phyloP scores from a whole-genome alignment of 1,140 invertebrate species.

The Polypedilum vanderplanki region DNA sequence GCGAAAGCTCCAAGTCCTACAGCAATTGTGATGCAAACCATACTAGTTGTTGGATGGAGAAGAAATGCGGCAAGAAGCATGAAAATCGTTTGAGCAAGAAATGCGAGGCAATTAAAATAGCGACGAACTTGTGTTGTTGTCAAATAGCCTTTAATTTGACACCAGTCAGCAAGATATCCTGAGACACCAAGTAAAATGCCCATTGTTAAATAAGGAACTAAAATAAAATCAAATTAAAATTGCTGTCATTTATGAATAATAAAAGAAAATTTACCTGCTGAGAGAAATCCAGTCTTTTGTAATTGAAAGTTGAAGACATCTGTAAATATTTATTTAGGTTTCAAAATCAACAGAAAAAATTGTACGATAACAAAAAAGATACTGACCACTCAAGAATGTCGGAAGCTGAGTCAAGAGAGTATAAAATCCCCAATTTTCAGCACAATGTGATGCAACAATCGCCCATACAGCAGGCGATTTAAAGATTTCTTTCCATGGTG shows the following conservation, averaged over 20 bases:
- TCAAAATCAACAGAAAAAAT: too few species aligned
- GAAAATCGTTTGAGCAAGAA: slow-evolving; percentile 72
- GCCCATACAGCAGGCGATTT: slow-evolving; percentile 83
- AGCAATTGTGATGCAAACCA: slow-evolving; percentile 72
- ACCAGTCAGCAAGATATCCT: slow-evolving; percentile 73
- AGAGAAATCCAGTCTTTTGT: slow-evolving; percentile 68
- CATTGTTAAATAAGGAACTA: slow-evolving; percentile 78
- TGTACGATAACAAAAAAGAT: slow-evolving; percentile 29
- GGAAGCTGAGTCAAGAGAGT: slow-evolving; percentile 84
- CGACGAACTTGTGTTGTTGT: slow-evolving; percentile 68
- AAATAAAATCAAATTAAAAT: background rate
- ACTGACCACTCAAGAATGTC: slow-evolving; percentile 77
- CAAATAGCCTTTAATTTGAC: slow-evolving; percentile 55
- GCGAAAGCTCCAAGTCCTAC: slow-evolving; percentile 83
- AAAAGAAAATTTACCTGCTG: slow-evolving; percentile 46
- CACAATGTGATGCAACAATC: slow-evolving; percentile 82
- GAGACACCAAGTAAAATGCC: slow-evolving; percentile 67
- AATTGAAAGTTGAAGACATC: slow-evolving; percentile 65
- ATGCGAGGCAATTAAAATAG: slow-evolving; percentile 67
- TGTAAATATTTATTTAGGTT: slow-evolving; percentile 41
- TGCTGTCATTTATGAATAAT: background rate
- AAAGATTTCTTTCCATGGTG: slow-evolving; percentile 73
- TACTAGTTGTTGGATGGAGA: slow-evolving; percentile 54
- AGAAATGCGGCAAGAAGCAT: slow-evolving; percentile 71
- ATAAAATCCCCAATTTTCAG: slow-evolving; percentile 95